Evolutionary conservation across 2,797 vertebrate genomes (phyloP), one percentile per base, ranked within the genome.

Genomic region (Sphaeramia orbicularis): DNA sequence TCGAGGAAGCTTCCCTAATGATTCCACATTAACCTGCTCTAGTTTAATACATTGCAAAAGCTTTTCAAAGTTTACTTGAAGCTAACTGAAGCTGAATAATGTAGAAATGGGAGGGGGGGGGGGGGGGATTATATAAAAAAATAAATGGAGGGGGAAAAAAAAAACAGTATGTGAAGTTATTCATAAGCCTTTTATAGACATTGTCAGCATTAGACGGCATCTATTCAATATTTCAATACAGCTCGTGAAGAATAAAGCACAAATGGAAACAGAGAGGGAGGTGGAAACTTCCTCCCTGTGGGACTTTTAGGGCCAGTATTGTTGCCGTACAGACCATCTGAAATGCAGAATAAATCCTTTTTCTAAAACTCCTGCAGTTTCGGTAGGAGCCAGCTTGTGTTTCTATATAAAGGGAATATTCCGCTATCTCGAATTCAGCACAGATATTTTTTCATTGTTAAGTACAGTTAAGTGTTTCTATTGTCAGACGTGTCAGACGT

Each of bases 221-320:
- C 87, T 91, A 75, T 91, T 93, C 81, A 92, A 92, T 92, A 88
- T 91, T 93, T 93, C 85, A 93, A 86, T 85, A 75, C 76, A 66
- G 62, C 85, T 82, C 15, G 69, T 76, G 70, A 73, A 72, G 77
- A 84, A 76, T 68, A 53, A 74, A 82, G 68, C 68, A 76, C 66
- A 83, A 80, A 76, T 69, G 65, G 65, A 85, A 41, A 58, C 50
- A 42, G 51, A 49, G 59, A 57, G 64, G 3, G 45, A 51, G 75
- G 10, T 65, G 65, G 71, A 74, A 76, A 74, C 71, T 75, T 76
- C 21, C 52, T 75, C 66, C 81, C 82, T 12, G 0, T 67, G 85
- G 77, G 79, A 81, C 76, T 84, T 83, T 83, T 64, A 78, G 56
- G 81, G 50, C 72, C 74, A 61, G 48, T 13, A 60, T 69, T 80